These are phyloP conservation scores for Aethes cnicana DNA, from an alignment of 2,888 invertebrate genomes.

Conservation along the genomic window DNA sequence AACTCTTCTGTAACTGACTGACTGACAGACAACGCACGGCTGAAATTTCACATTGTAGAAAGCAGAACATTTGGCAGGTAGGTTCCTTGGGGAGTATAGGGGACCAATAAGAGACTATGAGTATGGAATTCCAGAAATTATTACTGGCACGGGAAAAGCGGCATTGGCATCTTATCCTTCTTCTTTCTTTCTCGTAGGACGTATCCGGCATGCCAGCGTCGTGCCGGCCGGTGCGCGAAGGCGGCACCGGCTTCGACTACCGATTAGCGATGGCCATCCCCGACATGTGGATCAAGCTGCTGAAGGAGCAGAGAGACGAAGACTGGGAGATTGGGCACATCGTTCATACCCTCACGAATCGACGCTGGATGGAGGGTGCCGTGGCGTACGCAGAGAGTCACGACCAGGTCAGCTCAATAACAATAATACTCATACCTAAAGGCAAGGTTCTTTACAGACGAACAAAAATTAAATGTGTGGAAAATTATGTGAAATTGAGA, in stretches of 20 bases:
- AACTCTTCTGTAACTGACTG: no score
- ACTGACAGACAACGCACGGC: no score
- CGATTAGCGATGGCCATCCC: constrained; percentile 99
- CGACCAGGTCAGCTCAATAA: constrained; percentile 88
- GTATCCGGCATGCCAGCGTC: constrained; percentile 99
- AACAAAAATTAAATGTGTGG: no score
- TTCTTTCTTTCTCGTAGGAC: constrained; percentile 80
- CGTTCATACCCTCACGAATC: constrained; percentile 95
- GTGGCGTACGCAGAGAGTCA: constrained; percentile 99
- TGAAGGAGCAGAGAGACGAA: constrained; percentile 93
- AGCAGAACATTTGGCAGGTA: no score
- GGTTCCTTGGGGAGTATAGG: no score
- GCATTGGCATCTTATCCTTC: no score
- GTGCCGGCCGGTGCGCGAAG: constrained; percentile 96
- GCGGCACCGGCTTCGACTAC: constrained; percentile 98
- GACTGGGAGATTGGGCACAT: constrained; percentile 96
- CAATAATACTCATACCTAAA: no score
- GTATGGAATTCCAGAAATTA: no score
- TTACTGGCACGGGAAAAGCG: no score
- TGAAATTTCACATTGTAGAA: no score
- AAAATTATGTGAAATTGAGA: neutral
- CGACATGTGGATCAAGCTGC: constrained; percentile 98
- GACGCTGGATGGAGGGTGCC: constrained; percentile 97
- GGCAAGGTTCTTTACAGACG: no score
- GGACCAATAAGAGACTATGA: no score